These are phyloP conservation scores for Gnathonemus echidnorhynchus DNA, from an alignment of 2,113 vertebrate genomes.

Conservation along the genomic window DNA sequence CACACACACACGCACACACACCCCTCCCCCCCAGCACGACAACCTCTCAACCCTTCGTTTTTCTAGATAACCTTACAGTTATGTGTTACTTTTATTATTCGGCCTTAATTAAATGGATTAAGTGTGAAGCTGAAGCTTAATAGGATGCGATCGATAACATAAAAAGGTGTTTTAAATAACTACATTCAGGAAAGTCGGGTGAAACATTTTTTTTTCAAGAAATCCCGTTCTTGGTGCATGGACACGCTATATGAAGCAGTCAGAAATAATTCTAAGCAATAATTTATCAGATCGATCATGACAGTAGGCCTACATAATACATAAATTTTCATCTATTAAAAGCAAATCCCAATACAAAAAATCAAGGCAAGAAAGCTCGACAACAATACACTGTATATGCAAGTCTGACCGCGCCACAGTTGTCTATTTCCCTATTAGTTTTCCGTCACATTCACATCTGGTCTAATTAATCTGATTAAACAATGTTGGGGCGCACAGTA, in stretches of 20 bases:
- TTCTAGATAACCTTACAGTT: conserved; percentile 55
- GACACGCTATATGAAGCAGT: not conserved
- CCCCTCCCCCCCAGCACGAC: conserved; percentile 33
- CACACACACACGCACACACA: conserved; percentile 4
- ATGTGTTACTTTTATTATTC: conserved; percentile 65
- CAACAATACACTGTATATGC: conserved; percentile 7
- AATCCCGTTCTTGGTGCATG: not conserved
- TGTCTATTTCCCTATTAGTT: conserved; percentile 26
- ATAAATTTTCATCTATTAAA: not conserved
- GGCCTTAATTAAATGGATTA: conserved; percentile 65
- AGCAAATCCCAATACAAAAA: not conserved
- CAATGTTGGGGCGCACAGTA: not conserved
- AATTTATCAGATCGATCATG: not conserved
- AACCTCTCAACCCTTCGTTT: conserved; percentile 10
- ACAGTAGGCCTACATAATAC: not conserved
- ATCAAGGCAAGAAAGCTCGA: not conserved
- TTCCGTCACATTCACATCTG: conserved; percentile 15
- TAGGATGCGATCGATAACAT: not conserved
- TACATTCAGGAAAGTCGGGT: not conserved
- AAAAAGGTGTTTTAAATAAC: not conserved
- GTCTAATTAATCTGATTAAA: conserved; percentile 10
- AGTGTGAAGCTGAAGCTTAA: not conserved
- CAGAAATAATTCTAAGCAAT: not conserved
- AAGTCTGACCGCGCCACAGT: conserved; percentile 30
- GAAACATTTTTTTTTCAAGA: not conserved